Evolutionary conservation across 2,888 invertebrate species (phyloP).

Genomic region (Spicauda simplicius): DNA sequence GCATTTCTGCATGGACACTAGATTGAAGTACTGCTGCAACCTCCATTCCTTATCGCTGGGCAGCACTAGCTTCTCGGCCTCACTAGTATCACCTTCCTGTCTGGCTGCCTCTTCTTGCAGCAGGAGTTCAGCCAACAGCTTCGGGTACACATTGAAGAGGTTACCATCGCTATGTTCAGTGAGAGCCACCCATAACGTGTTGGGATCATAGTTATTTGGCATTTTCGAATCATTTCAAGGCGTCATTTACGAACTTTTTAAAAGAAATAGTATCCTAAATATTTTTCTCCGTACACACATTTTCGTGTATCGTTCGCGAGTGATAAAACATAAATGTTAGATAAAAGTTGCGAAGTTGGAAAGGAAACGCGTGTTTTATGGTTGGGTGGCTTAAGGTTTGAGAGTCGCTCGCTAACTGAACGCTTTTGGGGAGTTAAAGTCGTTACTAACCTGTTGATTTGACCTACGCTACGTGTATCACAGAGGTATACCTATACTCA

Average conservation of each 20-base stretch:
- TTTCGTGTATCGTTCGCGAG: not conserved
- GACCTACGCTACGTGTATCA: not conserved
- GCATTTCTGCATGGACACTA: slow-evolving; percentile 87
- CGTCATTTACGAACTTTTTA: not conserved
- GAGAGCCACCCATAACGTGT: slow-evolving; percentile 82
- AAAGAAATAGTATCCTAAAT: not conserved
- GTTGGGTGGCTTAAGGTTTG: slow-evolving; percentile 37
- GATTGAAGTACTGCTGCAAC: slow-evolving; percentile 87
- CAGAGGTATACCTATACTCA: no score
- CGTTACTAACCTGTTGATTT: slow-evolving; percentile 54
- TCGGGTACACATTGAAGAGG: slow-evolving; percentile 88
- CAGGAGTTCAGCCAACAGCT: slow-evolving; percentile 86
- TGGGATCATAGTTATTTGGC: slow-evolving; percentile 68
- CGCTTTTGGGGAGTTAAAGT: slow-evolving; percentile 37
- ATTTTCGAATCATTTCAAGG: slow-evolving; percentile 56
- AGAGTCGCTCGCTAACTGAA: slow-evolving; percentile 54
- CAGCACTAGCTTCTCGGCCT: slow-evolving; percentile 84
- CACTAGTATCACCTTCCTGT: slow-evolving; percentile 70
- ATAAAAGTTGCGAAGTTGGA: slow-evolving; percentile 1
- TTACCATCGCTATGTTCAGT: slow-evolving; percentile 84
- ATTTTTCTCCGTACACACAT: not conserved
- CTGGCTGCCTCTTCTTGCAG: slow-evolving; percentile 76
- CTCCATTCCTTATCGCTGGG: slow-evolving; percentile 89
- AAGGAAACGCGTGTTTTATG: slow-evolving; percentile 8
- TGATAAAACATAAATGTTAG: slow-evolving; percentile 2